Base-by-base conservation (phyloP, 2,113 vertebrate genomes). In the Hyla sarda region DNA sequence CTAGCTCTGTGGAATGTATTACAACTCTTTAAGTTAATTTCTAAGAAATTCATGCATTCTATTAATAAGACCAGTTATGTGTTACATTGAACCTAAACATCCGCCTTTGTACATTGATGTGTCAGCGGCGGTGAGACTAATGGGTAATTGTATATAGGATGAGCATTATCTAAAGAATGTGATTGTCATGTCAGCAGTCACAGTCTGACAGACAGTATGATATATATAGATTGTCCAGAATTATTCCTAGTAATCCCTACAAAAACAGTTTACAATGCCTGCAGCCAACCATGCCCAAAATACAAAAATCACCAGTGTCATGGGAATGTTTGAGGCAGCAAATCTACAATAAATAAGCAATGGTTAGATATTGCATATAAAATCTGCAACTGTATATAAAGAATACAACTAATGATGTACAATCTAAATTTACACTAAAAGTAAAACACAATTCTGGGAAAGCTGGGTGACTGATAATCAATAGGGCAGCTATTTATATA, bases 191-290 rank as follows among this genome's bases (percentile, higher is more conserved):
- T 82, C 81, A 71, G 81, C 81, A 82, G 37, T 48, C 19, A 69
- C 32, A 67, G 79, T 47, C 79, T 32, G 45, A 69, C 62, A 82
- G 81, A 82, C 81, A 52, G 25, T 54, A 82, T 82, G 79, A 82
- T 41, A 65, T 71, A 67, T 82, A 82, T 71, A 48, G 62, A 34
- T 67, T 32, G 81, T 54, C 62, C 65, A 52, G 47, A 71, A 32
- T 72, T 50, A 82, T 69, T 82, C 50, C 12, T 71, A 72, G 41
- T 82, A 82, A 82, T 82, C 81, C 81, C 48, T 71, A 54, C 28
- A 47, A 32, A 71, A 72, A 54, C 81, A 54, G 48, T 34, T 30
- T 54, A 69, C 60, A 71, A 65, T 34, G 81, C 28, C 62, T 82
- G 81, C 81, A 82, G 30, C 25, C 25, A 82, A 82, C 65, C 81